These are phyloP conservation scores for Dinocampus coccinellae DNA, from an alignment of 2,888 invertebrate genomes.

Conservation along the genomic window DNA sequence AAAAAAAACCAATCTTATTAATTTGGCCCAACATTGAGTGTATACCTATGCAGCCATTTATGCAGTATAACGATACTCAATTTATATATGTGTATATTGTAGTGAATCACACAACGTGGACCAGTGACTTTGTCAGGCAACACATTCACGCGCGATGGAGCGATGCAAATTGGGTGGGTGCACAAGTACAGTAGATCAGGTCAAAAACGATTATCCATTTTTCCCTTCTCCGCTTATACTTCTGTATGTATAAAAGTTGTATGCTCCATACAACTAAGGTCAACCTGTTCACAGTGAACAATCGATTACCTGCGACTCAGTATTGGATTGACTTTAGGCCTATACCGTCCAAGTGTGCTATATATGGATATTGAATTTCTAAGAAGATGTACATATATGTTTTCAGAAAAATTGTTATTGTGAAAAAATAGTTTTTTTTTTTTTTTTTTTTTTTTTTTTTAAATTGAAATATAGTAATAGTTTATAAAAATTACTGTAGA, in stretches of 20 bases:
- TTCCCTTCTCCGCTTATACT: slow-evolving; percentile 31
- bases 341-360: neutral
- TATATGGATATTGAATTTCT: neutral
- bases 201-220: slow-evolving; percentile 39
- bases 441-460: no score
- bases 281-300: slow-evolving; percentile 17
- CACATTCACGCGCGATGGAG: slow-evolving; percentile 56
- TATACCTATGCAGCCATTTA: neutral
- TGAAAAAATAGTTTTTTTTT: no score
- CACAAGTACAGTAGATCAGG: slow-evolving; percentile 48
- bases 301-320: slow-evolving; percentile 20
- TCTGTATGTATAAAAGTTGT: neutral
- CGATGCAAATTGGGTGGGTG: slow-evolving; percentile 57
- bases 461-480: no score
- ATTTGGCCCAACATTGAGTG: neutral
- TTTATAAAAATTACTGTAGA: no score
- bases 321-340: slow-evolving; percentile 14
- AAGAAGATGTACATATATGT: no score
- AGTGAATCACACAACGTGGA: slow-evolving; percentile 25
- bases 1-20: neutral
- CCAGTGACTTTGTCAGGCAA: slow-evolving; percentile 48
- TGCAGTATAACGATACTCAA: neutral
- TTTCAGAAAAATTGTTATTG: no score
- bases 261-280: slow-evolving; percentile 9
- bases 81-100: no score